Base-by-base conservation (phyloP, 2,888 invertebrate species). In the Pemphredon lugubris region DNA sequence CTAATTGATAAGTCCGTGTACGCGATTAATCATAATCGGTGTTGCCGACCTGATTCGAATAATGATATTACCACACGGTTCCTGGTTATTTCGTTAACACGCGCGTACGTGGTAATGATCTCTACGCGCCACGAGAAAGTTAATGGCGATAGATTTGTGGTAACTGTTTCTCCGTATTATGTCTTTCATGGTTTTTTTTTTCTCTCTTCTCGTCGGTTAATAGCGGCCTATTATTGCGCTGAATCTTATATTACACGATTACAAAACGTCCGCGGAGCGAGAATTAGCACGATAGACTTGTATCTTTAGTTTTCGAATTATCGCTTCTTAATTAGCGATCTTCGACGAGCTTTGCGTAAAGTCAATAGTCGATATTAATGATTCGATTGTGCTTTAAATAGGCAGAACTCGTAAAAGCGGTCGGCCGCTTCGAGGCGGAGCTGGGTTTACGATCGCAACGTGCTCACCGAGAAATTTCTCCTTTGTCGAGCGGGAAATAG, bases 1-100 rank as follows among this genome's bases (percentile, higher is more conserved):
- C 51, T 51, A 51, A 51, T 51, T 51, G 51, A 51, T 51, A 51
- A 51, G 21, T 5, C 26, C 30, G 32, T 42, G 60, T 51, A 51
- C 37, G 21, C 42, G 60, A 60, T 60, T 60, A 44, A 60, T 50
- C 50, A 50, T 34, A 14, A 14, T 50, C 34, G 32, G 32, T 11
- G 34, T 26, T 39, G 2, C 26, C 16, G 5, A 30, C 48, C n/a
- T n/a, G 32, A 50, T 48, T 50, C 59, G 21, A 42, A 50, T 59
- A 50, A 32, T 60, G 51, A 51, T 60, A 42, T 51, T 39, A 20
- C 13, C 39, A 20, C 37, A 39, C 37, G 34, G 21, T 51, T 21
- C 2, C 18, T 30, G n/a, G 4, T 40, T 18, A 23, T 48, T 26
- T 40, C 20, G 16, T 7, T 23, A 3, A 7, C n/a, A 9, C 1